Base-by-base conservation (phyloP, 2,797 vertebrate species). In the Saxicola maurus region DNA sequence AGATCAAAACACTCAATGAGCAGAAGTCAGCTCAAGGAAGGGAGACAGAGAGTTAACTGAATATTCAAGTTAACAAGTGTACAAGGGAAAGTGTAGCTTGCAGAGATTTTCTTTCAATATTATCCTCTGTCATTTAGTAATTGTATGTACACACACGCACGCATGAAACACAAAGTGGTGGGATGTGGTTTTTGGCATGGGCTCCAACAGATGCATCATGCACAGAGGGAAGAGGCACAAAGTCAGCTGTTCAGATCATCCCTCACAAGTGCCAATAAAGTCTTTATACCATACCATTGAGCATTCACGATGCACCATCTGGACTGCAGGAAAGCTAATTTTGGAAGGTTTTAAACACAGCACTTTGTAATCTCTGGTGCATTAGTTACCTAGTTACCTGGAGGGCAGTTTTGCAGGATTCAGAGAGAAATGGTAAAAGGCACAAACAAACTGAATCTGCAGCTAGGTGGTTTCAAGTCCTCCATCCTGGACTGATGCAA, bases 281-380 rank as follows among this genome's bases (percentile, higher is more conserved):
- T 67, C 82, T 65, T 91, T 73, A 86, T 38, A 60, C 71, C 35
- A 13, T 75, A 74, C 71, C 66, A 91, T 78, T 82, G 76, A 66
- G 82, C 60, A 86, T 87, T 91, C 91, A 87, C 3, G 0, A 33
- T 37, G 52, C 35, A 16, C 91, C 91, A 86, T 95, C 90, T 94
- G 92, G 86, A 73, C 83, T 76, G 80, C 74, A 87, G 80, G 81
- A 93, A 86, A 78, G 56, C 56, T 87, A 74, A 85, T 93, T 90
- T 87, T 67, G 82, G 61, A 87, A 91, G 67, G 51, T 65, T 91
- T 92, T 71, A 88, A 89, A 67, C 53, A 71, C 65, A 82, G 55
- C 72, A 68, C 61, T 66, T 87, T 69, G 53, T 66, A 86, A 73
- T 84, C 60, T 60, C 48, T 1, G 2, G 21, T 49, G 64, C 38